These are phyloP conservation scores for Isurus oxyrinchus DNA, from an alignment of 2,113 vertebrate genomes.

Conservation along the genomic window DNA sequence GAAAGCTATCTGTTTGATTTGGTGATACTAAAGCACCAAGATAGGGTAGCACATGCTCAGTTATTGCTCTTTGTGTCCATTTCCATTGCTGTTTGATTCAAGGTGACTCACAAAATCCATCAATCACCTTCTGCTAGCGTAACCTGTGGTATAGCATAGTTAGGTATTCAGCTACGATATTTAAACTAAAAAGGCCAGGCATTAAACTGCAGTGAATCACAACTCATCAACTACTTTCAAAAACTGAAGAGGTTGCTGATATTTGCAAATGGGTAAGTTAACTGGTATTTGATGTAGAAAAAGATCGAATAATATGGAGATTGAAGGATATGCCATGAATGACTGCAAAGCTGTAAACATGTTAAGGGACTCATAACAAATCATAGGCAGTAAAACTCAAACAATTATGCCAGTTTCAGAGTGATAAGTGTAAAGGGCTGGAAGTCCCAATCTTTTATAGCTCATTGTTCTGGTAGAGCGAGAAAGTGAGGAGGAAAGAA, in stretches of 20 bases:
- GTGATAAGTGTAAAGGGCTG: no score
- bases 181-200: neutral
- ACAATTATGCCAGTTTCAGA: neutral
- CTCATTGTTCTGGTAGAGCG: neutral
- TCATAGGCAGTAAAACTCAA: neutral
- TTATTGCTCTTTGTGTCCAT: constrained; percentile 55
- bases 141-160: neutral
- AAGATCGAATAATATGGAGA: neutral
- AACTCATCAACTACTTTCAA: neutral
- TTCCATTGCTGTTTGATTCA: constrained; percentile 65
- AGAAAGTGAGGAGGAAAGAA: neutral
- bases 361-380: neutral
- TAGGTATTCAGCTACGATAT: neutral
- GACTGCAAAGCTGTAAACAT: neutral
- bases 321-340: neutral
- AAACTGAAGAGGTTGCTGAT: neutral
- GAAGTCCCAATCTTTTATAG: neutral
- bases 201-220: neutral
- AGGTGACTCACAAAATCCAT: constrained; percentile 60
- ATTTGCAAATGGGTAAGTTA: neutral
- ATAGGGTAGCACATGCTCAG: constrained; percentile 61
- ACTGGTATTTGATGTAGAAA: neutral
- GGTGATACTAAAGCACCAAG: constrained; percentile 58
- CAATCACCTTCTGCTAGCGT: constrained; percentile 55
- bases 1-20: constrained; percentile 64